Percentiles rank a stretch among this genome's conserved stretches.
Conservation (phyloP, 2,797 vertebrate species). For the Poeciliopsis infans region DNA sequence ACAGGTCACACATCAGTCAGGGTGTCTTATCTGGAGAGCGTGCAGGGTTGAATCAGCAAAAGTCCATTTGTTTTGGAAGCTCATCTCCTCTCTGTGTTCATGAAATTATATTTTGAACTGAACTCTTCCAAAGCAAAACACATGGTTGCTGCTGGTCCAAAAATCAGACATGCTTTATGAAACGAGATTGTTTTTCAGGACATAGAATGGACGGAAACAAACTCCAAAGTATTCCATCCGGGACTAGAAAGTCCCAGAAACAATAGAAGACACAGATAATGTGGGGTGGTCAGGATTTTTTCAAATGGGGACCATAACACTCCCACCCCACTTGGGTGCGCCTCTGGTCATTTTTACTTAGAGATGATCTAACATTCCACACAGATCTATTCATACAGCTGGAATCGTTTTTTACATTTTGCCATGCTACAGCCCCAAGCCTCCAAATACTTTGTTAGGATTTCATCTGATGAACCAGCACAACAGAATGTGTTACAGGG, state of each 20-base stretch:
- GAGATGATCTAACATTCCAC: not conserved
- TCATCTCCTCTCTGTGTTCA: not conserved
- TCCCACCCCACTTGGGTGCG: too few relatives aligned
- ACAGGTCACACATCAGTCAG: not conserved
- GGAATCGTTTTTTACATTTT: not conserved
- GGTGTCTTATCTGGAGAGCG: not conserved
- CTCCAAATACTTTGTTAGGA: not conserved
- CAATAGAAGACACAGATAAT: not conserved
- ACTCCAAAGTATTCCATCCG: not conserved
- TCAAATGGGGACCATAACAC: not conserved
- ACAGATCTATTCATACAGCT: not conserved
- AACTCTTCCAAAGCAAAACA: not conserved
- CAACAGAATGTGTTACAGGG: too few relatives aligned
- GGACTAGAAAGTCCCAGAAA: not conserved
- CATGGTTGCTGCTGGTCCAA: not conserved
- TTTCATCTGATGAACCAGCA: too few relatives aligned
- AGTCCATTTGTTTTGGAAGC: not conserved
- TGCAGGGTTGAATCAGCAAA: not conserved
- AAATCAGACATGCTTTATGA: not conserved
- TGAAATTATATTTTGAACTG: not conserved
- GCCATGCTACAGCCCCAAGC: not conserved
- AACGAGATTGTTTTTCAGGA: not conserved
- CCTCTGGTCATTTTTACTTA: not conserved
- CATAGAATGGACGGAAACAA: not conserved
- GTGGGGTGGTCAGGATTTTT: not conserved